Base-by-base conservation (phyloP, 2,113 vertebrate genomes). In the Nesoenas mayeri region DNA sequence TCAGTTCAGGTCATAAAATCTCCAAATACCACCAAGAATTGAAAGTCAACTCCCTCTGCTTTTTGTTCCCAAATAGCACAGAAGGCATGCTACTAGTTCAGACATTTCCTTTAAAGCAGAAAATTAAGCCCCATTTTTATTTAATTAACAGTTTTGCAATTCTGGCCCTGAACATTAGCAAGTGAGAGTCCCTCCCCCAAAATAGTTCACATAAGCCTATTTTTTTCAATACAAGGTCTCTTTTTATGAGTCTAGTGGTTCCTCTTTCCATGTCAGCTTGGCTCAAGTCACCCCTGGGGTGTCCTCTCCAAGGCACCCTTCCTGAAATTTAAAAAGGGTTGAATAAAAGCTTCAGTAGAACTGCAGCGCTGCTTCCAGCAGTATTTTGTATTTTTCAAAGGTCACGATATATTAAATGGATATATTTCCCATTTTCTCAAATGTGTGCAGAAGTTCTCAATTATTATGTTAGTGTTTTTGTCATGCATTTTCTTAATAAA, bases 301-400 rank as follows among this genome's bases (percentile, higher is more conserved):
- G 11, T 29, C 51, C 29, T 48, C 70, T 40, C 40, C 64, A 42
- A 11, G 26, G 9, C 29, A 16, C 15, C 56, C 21, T 24, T 15
- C 62, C n/a, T 70, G 17, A 47, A 58, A 85, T 77, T 47, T 2
- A 51, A 31, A 56, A 79, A 17, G 3, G 17, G 25, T 14, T 57
- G 26, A 79, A 67, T 31, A 11, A 85, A 73, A 93, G 34, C 18
- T 47, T 80, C 51, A 86, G 56, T 16, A 70, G n/a, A 83, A 40
- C 29, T 51, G 38, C 1, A 84, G 24, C 14, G 34, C 79, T 74
- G 47, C 47, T 71, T 73, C 51, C 67, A 93, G 48, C 50, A 47
- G 12, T 21, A 78, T 71, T 78, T 80, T 70, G 32, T 53, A 62
- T 56, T 88, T 65, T 57, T 56, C 56, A 93, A 96, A 97, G 92